Evolutionary conservation across 2,113 vertebrate species (phyloP).

Genomic region (Ia io): DNA sequence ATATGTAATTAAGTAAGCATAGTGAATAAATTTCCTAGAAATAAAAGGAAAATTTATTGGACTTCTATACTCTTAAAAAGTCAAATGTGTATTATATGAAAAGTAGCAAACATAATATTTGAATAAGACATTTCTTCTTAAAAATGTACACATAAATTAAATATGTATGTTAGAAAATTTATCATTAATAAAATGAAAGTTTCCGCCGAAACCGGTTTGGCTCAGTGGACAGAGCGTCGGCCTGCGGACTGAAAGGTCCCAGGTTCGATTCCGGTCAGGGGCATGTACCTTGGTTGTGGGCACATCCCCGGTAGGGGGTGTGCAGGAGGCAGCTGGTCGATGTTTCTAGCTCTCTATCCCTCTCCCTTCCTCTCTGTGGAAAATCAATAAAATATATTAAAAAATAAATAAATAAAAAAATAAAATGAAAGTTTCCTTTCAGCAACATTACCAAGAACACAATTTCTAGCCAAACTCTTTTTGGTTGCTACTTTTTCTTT

Average conservation of each 20-base stretch:
- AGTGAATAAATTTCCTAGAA: background rate
- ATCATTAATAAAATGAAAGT: background rate
- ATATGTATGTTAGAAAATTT: background rate
- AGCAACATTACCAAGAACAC: background rate
- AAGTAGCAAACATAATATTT: background rate
- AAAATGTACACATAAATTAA: constrained; percentile 1
- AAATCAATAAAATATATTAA: too few relatives aligned
- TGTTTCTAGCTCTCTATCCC: too few relatives aligned
- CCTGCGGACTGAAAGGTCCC: too few relatives aligned
- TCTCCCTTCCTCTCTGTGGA: too few relatives aligned
- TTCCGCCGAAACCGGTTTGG: too few relatives aligned
- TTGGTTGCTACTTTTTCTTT: background rate
- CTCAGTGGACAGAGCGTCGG: too few relatives aligned
- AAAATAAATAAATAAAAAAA: too few relatives aligned
- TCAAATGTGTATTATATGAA: background rate
- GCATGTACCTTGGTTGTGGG: too few relatives aligned
- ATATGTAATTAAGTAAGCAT: background rate
- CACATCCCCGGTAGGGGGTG: too few relatives aligned
- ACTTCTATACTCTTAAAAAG: background rate
- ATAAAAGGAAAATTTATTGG: background rate
- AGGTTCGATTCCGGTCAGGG: too few relatives aligned
- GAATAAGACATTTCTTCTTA: background rate
- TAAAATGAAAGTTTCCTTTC: background rate
- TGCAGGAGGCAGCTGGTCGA: too few relatives aligned
- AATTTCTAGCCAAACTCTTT: background rate